Conservation (phyloP, 1,140 invertebrate genomes). For the Whitmania pigra region DNA sequence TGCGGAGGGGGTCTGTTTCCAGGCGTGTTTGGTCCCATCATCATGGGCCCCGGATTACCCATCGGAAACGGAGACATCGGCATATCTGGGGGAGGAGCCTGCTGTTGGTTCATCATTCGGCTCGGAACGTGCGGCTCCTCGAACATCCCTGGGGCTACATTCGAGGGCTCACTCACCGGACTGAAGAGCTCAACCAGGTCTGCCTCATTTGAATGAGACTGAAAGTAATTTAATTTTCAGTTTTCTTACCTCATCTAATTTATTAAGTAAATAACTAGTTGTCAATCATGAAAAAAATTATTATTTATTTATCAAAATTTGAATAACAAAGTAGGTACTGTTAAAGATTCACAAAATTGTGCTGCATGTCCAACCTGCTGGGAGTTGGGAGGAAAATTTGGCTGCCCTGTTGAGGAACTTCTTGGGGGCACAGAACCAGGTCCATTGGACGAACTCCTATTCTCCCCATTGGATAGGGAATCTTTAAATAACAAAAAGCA, state of each 20-base stretch:
- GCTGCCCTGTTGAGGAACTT: constrained; percentile 12
- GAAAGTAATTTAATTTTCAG: background rate
- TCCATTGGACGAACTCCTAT: constrained; percentile 3
- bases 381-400: constrained; percentile 1
- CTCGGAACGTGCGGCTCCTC: constrained; percentile 10
- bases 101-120: constrained; percentile 10
- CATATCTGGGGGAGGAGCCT: constrained; percentile 1
- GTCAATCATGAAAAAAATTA: too few species aligned
- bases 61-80: constrained; percentile 16
- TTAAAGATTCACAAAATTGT: background rate
- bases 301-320: background rate
- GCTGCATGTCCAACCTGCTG: background rate
- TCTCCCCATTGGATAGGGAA: constrained; percentile 11
- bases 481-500: background rate
- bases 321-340: background rate
- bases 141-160: constrained; percentile 13
- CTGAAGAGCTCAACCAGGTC: constrained; percentile 10
- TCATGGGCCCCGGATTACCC: background rate
- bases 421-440: constrained; percentile 18
- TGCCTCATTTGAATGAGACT: background rate
- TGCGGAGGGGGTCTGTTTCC: constrained; percentile 3
- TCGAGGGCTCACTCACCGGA: constrained; percentile 16
- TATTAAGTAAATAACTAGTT: background rate
- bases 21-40: background rate
- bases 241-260: background rate